Base-by-base conservation (phyloP, 1,140 invertebrate genomes). In the Aphelinus atriplicis region DNA sequence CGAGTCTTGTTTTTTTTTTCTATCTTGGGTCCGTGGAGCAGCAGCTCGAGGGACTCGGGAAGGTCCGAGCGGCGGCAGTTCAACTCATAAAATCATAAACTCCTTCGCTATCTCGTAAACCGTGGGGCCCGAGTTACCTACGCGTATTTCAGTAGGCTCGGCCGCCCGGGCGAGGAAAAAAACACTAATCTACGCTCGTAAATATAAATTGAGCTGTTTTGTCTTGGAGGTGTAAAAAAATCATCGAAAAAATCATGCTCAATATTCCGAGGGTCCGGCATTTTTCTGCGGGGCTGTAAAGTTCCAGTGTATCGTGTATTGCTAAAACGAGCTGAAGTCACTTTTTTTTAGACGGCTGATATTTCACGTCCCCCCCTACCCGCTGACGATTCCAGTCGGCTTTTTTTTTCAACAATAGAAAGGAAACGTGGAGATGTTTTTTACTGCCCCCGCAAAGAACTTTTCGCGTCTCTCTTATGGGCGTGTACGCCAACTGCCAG, bases 181-280 rank as follows among this genome's bases (percentile, higher is more conserved):
- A 76, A 73, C 74, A 73, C 80, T 84, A 75, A 84, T 84, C 79
- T 79, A 60, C 75, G 61, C 71, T 74, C 78, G 73, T 84, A 84
- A 84, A 84, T 78, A 77, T 76, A 73, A 80, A 80, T 82, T 73
- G 68, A 80, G 75, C 6, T 43, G 80, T 79, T 82, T 82, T 83
- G 82, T 83, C 53, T 46, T 53, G 53, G 68, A 67, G 70, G 65
- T 76, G 80, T 84, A 80, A 84, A 83, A 82, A 81, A 82, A 84
- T 84, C 69, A 84, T 83, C 66, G 80, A 80, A 80, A 80, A 78
- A 83, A 79, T 77, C 77, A 62, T 42, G 26, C 26, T 26, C 26
- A 26, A 45, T 47, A 6, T 64, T 50, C n/a, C 1, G 6, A 58
- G 45, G 1, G 3, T 7, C 48, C 4, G 5, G 45, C 10, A 67